A percentile compares a stretch with the other conserved stretches of the same genome.
These are phyloP conservation scores for Nomada hirtipes DNA, from an alignment of 2,888 invertebrate species.

Conservation along the genomic window DNA sequence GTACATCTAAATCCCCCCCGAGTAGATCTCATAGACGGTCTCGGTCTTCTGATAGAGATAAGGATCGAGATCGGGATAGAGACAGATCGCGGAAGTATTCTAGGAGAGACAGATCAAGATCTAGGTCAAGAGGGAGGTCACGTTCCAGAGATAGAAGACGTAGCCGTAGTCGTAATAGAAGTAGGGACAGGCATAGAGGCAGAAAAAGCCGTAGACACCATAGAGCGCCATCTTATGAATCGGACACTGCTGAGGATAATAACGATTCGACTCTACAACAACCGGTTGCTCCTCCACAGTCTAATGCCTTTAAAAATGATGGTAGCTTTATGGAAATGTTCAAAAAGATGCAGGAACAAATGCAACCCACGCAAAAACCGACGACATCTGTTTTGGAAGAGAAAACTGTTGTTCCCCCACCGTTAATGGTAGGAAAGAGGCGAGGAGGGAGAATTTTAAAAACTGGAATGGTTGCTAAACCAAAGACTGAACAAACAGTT, in stretches of 20 bases:
- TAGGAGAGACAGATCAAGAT: slow-evolving; percentile 69
- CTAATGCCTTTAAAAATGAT: slow-evolving; percentile 93
- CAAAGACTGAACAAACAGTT: slow-evolving; percentile 88
- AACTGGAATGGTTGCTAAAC: slow-evolving; percentile 95
- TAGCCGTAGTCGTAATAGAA: slow-evolving; percentile 79
- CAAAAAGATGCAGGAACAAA: slow-evolving; percentile 92
- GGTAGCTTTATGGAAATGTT: slow-evolving; percentile 96
- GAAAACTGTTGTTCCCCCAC: slow-evolving; percentile 85
- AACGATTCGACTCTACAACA: slow-evolving; percentile 58
- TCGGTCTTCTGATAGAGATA: slow-evolving; percentile 69
- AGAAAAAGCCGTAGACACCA: slow-evolving; percentile 77
- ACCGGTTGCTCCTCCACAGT: slow-evolving; percentile 81
- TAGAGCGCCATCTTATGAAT: slow-evolving; percentile 78
- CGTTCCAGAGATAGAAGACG: slow-evolving; percentile 77
- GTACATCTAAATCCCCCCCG: slow-evolving; percentile 76
- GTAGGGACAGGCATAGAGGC: slow-evolving; percentile 76
- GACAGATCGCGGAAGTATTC: slow-evolving; percentile 71
- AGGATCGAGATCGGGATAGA: slow-evolving; percentile 71
- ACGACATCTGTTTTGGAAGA: slow-evolving; percentile 82
- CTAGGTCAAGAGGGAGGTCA: slow-evolving; percentile 74
- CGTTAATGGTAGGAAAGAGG: slow-evolving; percentile 91
- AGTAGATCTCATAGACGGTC: slow-evolving; percentile 74
- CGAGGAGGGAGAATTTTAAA: slow-evolving; percentile 94
- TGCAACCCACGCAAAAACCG: slow-evolving; percentile 80
- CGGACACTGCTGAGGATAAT: slow-evolving; percentile 74